Conservation (phyloP, 2,113 vertebrate genomes). For the Oncorhynchus clarkii region DNA sequence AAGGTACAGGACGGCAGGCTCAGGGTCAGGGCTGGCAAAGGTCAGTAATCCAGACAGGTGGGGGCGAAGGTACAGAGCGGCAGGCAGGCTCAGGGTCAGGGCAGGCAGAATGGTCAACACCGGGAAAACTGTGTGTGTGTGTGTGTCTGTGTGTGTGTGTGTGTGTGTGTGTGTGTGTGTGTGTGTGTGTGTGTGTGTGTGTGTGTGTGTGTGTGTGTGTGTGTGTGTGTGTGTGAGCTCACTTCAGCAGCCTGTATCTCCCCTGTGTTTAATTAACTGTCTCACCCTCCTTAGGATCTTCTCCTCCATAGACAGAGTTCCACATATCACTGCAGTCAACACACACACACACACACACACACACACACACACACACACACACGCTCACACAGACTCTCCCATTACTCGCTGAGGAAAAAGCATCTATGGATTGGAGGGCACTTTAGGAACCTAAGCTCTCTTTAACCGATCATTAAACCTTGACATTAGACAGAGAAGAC, state of each 20-base stretch:
- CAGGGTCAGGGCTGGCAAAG: no score
- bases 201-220: background rate
- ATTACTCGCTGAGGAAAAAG: constrained; percentile 13
- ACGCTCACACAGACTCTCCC: background rate
- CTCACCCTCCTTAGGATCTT: constrained; percentile 20
- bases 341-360: constrained; percentile 2
- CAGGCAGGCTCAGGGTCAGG: no score
- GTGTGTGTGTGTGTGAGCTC: background rate
- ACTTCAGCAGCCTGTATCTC: constrained; percentile 8
- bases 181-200: background rate
- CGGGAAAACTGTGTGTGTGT: no score
- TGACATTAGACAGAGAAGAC: constrained; percentile 3
- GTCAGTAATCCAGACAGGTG: no score
- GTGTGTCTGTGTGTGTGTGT: background rate
- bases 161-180: background rate
- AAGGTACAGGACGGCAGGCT: no score
- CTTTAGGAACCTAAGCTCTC: constrained; percentile 37
- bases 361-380: background rate
- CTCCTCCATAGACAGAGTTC: background rate
- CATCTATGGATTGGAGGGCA: constrained; percentile 31
- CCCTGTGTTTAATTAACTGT: constrained; percentile 54
- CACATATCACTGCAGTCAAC: background rate
- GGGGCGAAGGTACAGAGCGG: no score
- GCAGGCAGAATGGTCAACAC: no score
- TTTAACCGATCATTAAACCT: constrained; percentile 42